Base-by-base conservation (phyloP, 2,113 vertebrate species). In the Ammodytes marinus region DNA sequence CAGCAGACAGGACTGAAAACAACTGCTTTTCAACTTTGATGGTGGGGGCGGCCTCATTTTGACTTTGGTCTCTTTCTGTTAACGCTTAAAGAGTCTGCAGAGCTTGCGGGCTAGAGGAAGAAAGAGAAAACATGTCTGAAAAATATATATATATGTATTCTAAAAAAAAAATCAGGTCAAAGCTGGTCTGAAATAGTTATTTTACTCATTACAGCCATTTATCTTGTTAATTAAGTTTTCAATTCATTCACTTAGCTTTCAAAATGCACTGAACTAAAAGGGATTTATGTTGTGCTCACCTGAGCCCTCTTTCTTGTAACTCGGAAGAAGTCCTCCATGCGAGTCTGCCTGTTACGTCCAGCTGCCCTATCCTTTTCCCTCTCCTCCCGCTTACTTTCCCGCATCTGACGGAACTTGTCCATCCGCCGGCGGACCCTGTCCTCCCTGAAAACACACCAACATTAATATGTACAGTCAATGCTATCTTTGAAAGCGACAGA, bases 291-390 rank as follows among this genome's bases (percentile, higher is more conserved):
- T 47, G 37, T 64, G 5, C 74, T 88, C 27, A 94, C 92, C 73
- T 74, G 45, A 42, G 2, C 19, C 81, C 95, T 92, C 80, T 88
- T 95, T 53, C 95, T 93, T 8, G 95, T 95, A 3, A 94, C 82
- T 69, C 83, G 84, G 47, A 94, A 95, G 84, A 91, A 96, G 19
- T 95, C 85, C 10, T 92, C 66, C 37, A 95, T 86, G 35, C 45
- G 66, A 13, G 91, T 92, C 89, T 96, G 95, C 65, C 37, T 91
- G 67, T n/a, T 43, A 1, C 0, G 1, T 50, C 83, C 88, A 1
- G 15, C 65, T 59, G 77, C 84, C n/a, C 14, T 68, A 14, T 89
- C 77, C 58, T 86, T 90, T 76, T 93, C 88, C 66, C 92, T 89
- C 47, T 91, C 84, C 42, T 89, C 83, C 2, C 91, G 89, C 52